phyloP scores from a whole-genome alignment of 2,113 vertebrate species.

The Zonotrichia leucophrys region DNA sequence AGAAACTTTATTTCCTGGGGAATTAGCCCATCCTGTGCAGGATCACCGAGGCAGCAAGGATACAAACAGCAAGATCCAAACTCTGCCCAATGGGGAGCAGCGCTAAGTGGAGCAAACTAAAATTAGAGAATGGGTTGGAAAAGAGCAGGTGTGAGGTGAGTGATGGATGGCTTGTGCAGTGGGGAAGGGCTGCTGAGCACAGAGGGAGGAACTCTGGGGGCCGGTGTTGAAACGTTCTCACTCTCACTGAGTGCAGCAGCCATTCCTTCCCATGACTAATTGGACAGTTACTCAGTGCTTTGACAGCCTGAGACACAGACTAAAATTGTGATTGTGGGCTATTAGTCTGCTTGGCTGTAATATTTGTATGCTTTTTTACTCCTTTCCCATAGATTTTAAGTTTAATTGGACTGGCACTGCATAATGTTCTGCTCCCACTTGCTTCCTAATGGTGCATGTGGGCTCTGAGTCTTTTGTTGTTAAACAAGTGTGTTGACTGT shows the following conservation, averaged over 20 bases:
- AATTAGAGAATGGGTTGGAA: not conserved
- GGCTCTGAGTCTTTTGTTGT: slow-evolving; percentile 33
- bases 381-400: slow-evolving; percentile 46
- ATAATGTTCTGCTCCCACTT: slow-evolving; percentile 61
- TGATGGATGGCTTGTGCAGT: not conserved
- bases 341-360: slow-evolving; percentile 64
- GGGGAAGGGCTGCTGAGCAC: not conserved
- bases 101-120: not conserved
- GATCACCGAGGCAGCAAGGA: not conserved
- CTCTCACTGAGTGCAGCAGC: not conserved
- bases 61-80: not conserved
- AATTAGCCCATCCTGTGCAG: not conserved
- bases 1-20: not conserved
- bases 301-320: slow-evolving; percentile 50
- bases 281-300: slow-evolving; percentile 61
- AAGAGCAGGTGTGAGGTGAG: not conserved
- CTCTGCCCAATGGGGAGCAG: not conserved
- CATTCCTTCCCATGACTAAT: slow-evolving; percentile 60
- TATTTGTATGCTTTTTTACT: slow-evolving; percentile 54
- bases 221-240: slow-evolving; percentile 12
- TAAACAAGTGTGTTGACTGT: slow-evolving; percentile 23
- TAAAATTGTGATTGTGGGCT: slow-evolving; percentile 59
- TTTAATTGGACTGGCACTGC: slow-evolving; percentile 60
- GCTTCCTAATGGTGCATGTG: slow-evolving; percentile 48
- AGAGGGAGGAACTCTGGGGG: slow-evolving; percentile 29